Conservation (phyloP, 2,888 invertebrate genomes). For the Himalopsyche kuldschensis region DNA sequence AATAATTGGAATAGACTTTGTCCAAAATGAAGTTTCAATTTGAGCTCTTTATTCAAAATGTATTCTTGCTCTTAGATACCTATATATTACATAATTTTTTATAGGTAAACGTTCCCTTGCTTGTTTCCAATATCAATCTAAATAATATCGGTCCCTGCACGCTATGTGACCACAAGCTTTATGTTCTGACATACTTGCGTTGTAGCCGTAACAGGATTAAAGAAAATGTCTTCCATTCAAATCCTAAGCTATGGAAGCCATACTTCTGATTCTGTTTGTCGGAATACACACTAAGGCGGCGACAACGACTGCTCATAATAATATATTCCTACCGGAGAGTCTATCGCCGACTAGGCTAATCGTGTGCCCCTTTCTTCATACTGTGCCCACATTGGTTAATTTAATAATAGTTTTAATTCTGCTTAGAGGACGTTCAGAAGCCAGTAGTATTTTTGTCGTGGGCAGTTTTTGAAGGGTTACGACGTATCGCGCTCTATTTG, state of each 20-base stretch:
- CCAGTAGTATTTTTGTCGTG: conserved; percentile 11
- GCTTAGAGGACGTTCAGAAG: conserved; percentile 19
- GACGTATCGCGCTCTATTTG: neutral
- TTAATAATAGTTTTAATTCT: conserved; percentile 35
- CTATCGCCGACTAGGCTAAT: neutral
- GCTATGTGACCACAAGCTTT: neutral
- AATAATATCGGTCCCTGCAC: neutral
- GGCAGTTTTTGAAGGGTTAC: neutral
- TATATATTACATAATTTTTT: neutral
- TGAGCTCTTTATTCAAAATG: neutral
- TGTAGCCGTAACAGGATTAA: conserved; percentile 35
- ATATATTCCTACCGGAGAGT: neutral
- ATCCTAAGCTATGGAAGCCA: conserved; percentile 36
- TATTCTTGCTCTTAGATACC: neutral
- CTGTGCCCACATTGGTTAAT: conserved; percentile 29
- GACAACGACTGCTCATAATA: neutral
- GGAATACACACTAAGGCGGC: neutral
- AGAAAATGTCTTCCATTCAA: conserved; percentile 33
- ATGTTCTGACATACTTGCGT: conserved; percentile 19
- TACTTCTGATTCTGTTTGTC: neutral
- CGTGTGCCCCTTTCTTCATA: conserved; percentile 5
- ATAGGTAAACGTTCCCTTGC: neutral
- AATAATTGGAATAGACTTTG: too few relatives aligned
- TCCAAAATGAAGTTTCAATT: too few relatives aligned
- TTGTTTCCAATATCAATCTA: neutral